A percentile compares a stretch with the other conserved stretches of the same genome.
Conservation (phyloP, 2,888 invertebrate species). For the Melolontha melolontha region DNA sequence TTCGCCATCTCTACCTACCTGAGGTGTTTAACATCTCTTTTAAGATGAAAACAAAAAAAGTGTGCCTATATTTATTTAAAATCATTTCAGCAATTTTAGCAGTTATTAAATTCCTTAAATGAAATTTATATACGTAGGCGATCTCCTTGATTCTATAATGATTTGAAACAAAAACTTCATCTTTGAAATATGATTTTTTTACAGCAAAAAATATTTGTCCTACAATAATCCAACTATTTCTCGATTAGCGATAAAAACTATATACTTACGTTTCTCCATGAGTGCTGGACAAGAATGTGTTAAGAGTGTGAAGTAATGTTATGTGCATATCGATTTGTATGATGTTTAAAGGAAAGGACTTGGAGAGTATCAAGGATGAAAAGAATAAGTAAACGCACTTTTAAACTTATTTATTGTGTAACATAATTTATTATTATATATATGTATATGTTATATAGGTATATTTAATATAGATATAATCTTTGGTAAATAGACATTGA, state of each 20-base stretch:
- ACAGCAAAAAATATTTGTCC: background rate
- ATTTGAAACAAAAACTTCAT: background rate
- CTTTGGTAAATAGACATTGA: conserved; percentile 37
- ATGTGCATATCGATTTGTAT: conserved; percentile 4
- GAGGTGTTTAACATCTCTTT: too few relatives aligned
- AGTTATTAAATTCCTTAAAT: too few relatives aligned
- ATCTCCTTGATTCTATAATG: too few relatives aligned
- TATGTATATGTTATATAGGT: conserved; percentile 14
- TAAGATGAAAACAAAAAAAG: too few relatives aligned
- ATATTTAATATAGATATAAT: conserved; percentile 27
- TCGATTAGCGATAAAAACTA: conserved; percentile 12
- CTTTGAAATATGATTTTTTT: background rate
- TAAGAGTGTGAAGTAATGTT: conserved; percentile 23
- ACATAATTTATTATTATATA: conserved; percentile 33
- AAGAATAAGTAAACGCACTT: conserved; percentile 32
- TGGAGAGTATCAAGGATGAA: conserved; percentile 7
- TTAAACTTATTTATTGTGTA: conserved; percentile 34
- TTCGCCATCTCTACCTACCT: too few relatives aligned
- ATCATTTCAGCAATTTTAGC: too few relatives aligned
- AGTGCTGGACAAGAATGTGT: conserved; percentile 22
- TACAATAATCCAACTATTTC: conserved; percentile 18
- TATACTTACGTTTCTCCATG: conserved; percentile 33
- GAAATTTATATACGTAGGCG: too few relatives aligned
- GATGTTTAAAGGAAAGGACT: conserved; percentile 9
- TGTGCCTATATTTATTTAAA: too few relatives aligned